These are phyloP conservation scores for Acropora yongei DNA, from an alignment of 64 coral and sea anemone genomes.

Conservation along the genomic window DNA sequence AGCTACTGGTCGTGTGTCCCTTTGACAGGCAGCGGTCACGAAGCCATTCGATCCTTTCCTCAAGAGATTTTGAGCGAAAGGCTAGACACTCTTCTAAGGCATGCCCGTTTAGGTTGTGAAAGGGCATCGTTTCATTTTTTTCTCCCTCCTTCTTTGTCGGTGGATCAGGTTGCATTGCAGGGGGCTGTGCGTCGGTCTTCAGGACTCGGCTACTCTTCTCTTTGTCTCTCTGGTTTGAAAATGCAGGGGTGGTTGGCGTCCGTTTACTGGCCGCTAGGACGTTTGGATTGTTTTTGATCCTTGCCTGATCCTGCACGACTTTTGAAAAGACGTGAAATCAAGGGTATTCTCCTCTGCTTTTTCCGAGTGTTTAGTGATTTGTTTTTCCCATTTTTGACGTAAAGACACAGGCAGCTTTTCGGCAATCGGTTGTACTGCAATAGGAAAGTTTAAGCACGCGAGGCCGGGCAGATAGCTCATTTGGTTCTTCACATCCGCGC, in stretches of 20 bases:
- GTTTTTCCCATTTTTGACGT: too few species aligned
- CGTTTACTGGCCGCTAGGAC: background rate
- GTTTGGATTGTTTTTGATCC: background rate
- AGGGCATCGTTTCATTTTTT: background rate
- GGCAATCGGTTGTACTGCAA: too few species aligned
- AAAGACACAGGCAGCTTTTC: too few species aligned
- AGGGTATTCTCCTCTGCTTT: background rate
- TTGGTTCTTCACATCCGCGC: too few species aligned
- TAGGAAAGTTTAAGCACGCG: too few species aligned
- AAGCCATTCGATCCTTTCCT: constrained; percentile 64
- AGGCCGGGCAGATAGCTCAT: too few species aligned
- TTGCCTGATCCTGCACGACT: background rate
- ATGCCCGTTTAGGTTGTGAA: background rate
- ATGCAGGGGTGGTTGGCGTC: too few species aligned
- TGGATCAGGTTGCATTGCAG: background rate
- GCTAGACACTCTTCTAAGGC: constrained; percentile 58
- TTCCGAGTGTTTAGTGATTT: background rate
- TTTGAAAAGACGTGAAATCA: background rate
- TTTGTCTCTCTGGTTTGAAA: too few species aligned
- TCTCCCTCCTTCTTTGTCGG: background rate
- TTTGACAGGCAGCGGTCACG: constrained; percentile 35
- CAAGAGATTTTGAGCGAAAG: constrained; percentile 50
- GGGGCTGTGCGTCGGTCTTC: constrained; percentile 2
- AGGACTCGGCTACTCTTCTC: constrained; percentile 19
- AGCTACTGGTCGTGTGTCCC: constrained; percentile 47